A percentile compares a stretch with the other conserved stretches of the same genome.
Evolutionary conservation across 2,888 invertebrate genomes (phyloP).

Genomic region (Watsonalla binaria): DNA sequence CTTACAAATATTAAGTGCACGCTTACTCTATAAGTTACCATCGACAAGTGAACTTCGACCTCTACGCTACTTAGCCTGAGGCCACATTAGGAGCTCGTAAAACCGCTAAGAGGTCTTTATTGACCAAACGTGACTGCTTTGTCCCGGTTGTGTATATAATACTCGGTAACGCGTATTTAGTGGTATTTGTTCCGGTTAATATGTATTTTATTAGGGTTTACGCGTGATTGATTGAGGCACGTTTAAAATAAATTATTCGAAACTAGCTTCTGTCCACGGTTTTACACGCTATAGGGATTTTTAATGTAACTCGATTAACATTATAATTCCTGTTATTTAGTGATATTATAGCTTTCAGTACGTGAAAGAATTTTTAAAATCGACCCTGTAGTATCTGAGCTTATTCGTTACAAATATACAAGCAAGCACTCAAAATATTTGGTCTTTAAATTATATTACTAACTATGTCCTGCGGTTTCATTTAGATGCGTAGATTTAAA

Average conservation of each 20-base stretch:
- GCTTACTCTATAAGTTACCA: slow-evolving; percentile 11
- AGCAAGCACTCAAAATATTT: too few relatives aligned
- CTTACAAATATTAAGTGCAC: slow-evolving; percentile 8
- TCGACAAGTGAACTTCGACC: not conserved
- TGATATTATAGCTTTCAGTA: too few relatives aligned
- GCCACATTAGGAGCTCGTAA: slow-evolving; percentile 49
- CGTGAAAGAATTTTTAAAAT: too few relatives aligned
- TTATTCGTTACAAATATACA: too few relatives aligned
- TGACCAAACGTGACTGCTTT: slow-evolving; percentile 45
- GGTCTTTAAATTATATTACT: too few relatives aligned
- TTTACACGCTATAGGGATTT: too few relatives aligned
- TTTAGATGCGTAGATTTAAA: too few relatives aligned
- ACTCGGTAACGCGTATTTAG: slow-evolving; percentile 14
- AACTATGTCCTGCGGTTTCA: too few relatives aligned
- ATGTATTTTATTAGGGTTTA: slow-evolving; percentile 9
- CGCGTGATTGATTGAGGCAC: slow-evolving; percentile 2
- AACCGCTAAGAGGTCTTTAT: slow-evolving; percentile 59
- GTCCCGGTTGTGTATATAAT: slow-evolving; percentile 31
- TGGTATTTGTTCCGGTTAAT: slow-evolving; percentile 7
- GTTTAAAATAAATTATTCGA: too few relatives aligned
- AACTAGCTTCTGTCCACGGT: not conserved
- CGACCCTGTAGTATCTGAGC: too few relatives aligned
- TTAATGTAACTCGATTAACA: too few relatives aligned
- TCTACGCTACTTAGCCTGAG: slow-evolving; percentile 32
- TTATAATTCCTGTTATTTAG: too few relatives aligned